These are phyloP conservation scores for Callaeas wilsoni DNA, from an alignment of 2,113 vertebrate species.

Conservation along the genomic window DNA sequence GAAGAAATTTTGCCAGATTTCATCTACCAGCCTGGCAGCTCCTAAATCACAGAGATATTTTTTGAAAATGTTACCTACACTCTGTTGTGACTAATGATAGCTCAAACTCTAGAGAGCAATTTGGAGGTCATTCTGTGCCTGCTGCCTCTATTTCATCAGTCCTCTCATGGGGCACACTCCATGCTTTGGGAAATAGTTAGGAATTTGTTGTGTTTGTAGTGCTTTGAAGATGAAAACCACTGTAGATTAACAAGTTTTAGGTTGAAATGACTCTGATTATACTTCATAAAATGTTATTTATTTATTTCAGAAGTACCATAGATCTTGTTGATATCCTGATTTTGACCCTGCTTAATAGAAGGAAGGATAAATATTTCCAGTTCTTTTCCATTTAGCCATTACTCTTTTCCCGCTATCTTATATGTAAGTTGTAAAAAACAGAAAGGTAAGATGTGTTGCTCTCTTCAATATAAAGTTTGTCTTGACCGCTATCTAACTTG, in stretches of 20 bases:
- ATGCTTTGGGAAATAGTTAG: not conserved
- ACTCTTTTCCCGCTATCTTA: not conserved
- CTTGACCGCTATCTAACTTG: not conserved
- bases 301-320: not conserved
- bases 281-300: not conserved
- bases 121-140: not conserved
- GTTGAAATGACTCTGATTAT: not conserved
- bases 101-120: not conserved
- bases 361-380: not conserved
- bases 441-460: not conserved
- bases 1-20: not conserved
- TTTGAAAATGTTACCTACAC: not conserved
- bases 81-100: not conserved
- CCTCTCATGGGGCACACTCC: not conserved
- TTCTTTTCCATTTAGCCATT: not conserved
- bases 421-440: not conserved
- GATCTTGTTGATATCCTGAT: not conserved
- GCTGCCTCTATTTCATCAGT: not conserved
- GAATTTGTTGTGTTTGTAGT: not conserved
- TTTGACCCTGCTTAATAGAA: not conserved
- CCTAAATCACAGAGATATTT: not conserved
- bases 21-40: not conserved
- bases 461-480: not conserved
- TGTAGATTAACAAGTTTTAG: not conserved
- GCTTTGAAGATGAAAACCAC: constrained; percentile 6